Conservation (phyloP, 2,113 vertebrate genomes). For the Sinocyclocheilus rhinocerous region DNA sequence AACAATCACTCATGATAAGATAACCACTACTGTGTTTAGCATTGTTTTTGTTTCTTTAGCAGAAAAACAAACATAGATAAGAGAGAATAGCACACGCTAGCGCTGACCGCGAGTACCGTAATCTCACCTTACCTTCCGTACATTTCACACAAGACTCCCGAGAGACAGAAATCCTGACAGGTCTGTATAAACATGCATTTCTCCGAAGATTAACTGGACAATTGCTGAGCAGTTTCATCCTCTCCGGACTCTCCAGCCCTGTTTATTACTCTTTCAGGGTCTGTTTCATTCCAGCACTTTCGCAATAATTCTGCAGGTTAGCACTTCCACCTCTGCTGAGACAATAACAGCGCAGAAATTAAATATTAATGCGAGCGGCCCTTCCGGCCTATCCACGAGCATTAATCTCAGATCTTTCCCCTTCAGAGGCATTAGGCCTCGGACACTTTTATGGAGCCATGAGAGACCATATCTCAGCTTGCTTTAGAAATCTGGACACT, state of each 20-base stretch:
- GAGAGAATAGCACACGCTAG: background rate
- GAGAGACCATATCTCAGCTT: conserved; percentile 69
- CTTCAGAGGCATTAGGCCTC: conserved; percentile 64
- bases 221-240: background rate
- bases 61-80: background rate
- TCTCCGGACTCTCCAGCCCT: background rate
- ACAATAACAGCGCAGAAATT: conserved; percentile 73
- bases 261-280: conserved; percentile 46
- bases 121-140: background rate
- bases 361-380: conserved; percentile 76
- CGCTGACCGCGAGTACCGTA: background rate
- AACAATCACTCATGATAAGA: too few species aligned
- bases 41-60: conserved; percentile 2
- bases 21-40: background rate
- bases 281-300: conserved; percentile 46
- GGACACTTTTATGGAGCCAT: conserved; percentile 62
- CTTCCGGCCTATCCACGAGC: conserved; percentile 68
- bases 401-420: conserved; percentile 73
- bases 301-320: conserved; percentile 69
- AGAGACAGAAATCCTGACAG: background rate
- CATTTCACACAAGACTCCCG: background rate
- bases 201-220: background rate
- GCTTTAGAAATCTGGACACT: conserved; percentile 69
- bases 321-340: conserved; percentile 65
- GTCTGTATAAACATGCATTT: conserved; percentile 19